These are phyloP conservation scores for Hassar affinis DNA, from an alignment of 2,113 vertebrate species.

Conservation along the genomic window DNA sequence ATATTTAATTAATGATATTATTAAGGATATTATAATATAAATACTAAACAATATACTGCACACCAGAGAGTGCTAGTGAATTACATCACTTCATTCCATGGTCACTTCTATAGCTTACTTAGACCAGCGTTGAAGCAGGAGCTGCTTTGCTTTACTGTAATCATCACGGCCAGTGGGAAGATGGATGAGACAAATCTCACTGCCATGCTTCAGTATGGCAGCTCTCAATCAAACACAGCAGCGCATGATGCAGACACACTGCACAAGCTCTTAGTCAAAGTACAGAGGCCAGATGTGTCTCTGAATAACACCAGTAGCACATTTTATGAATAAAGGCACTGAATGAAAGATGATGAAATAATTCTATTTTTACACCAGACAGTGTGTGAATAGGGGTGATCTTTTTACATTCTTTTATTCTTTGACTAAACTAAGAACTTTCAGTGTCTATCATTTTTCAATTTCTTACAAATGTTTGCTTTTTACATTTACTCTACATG, in stretches of 20 bases:
- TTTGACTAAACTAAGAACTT: neutral
- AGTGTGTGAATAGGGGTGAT: neutral
- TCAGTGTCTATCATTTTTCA: neutral
- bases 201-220: constrained; percentile 11
- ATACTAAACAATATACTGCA: neutral
- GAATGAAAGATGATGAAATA: neutral
- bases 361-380: constrained; percentile 14
- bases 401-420: neutral
- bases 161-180: constrained; percentile 14
- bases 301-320: neutral
- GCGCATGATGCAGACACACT: neutral
- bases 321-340: neutral
- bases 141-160: neutral
- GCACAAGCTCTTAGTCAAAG: constrained; percentile 11
- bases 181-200: constrained; percentile 17
- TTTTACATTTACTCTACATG: neutral
- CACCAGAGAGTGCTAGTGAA: neutral
- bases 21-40: neutral
- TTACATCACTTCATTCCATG: neutral
- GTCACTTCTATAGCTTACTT: neutral
- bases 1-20: neutral
- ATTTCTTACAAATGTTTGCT: neutral
- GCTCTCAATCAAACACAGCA: constrained; percentile 12
- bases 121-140: neutral
- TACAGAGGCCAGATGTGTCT: constrained; percentile 11